Base-by-base conservation (phyloP, 2,113 vertebrate genomes). In the Neolamprologus hecqui region DNA sequence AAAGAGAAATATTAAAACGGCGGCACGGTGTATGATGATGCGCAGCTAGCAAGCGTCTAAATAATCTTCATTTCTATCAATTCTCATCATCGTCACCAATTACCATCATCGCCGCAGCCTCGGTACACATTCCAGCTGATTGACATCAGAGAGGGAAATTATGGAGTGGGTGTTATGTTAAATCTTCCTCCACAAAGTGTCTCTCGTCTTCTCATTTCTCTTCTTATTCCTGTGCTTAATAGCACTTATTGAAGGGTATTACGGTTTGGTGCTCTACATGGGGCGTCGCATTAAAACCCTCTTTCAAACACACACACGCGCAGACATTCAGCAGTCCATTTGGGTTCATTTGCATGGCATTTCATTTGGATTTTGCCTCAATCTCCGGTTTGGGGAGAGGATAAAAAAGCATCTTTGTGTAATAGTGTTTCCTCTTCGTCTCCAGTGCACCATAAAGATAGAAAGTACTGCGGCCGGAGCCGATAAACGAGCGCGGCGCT, bases 331-430 rank as follows among this genome's bases (percentile, higher is more conserved):
- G 89, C 87, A 92, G 86, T 92, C 92, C 93, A 94, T 95, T 96
- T 94, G 90, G 89, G 91, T 93, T 94, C 86, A 94, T 96, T 94
- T 95, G 86, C 92, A 91, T 92, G 85, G 90, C 93, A 94, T 95
- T 96, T 95, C 89, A 95, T 95, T 94, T 95, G 94, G 91, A 95
- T 93, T 93, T 91, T 73, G 90, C 86, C 89, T 94, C 91, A 93
- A 90, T 94, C 77, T 84, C 86, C 63, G 23, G 86, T 92, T 94
- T 82, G 45, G 82, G 70, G 75, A 79, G 65, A 70, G 87, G 82
- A 86, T 70, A 83, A 84, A 85, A 89, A 88, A 89, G 86, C 83
- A 92, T 94, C 85, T 94, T 93, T 92, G 90, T 88, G 90, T 94
- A 96, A 94, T 93, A 93, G 93, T 91, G 83, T 94, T 95, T 95